Evolutionary conservation across 2,113 vertebrate genomes (phyloP).

Genomic region (Nothocercus julius): DNA sequence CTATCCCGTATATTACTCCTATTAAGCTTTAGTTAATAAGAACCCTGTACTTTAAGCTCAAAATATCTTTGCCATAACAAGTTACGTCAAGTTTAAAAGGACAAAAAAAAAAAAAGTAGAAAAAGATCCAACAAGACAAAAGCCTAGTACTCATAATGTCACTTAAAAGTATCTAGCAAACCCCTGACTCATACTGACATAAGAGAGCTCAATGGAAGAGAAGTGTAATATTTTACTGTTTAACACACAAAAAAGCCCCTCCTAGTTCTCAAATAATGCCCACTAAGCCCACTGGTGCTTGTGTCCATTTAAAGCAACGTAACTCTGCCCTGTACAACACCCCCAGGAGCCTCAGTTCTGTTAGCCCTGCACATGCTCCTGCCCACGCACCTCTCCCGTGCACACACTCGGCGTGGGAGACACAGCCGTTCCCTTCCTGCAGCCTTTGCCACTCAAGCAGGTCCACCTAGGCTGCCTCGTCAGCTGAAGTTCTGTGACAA

Average conservation of each 20-base stretch:
- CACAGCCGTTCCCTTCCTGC: not conserved
- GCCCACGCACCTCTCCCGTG: rapidly evolving
- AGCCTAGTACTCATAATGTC: not conserved
- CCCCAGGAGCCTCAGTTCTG: not conserved
- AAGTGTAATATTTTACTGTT: not conserved
- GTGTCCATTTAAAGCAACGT: not conserved
- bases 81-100: not conserved
- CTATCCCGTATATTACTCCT: not conserved
- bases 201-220: not conserved
- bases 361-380: not conserved
- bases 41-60: not conserved
- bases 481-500: not conserved
- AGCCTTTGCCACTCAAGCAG: not conserved
- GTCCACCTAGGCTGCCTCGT: not conserved
- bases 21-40: not conserved
- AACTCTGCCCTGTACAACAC: not conserved
- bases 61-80: not conserved
- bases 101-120: not conserved
- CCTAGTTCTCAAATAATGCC: rapidly evolving
- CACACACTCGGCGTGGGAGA: rapidly evolving
- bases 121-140: not conserved
- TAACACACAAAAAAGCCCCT: not conserved
- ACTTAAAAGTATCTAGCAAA: not conserved
- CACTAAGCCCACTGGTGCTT: not conserved
- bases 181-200: not conserved